These are phyloP conservation scores for Halcyon senegalensis DNA, from an alignment of 2,113 vertebrate genomes.

Conservation along the genomic window DNA sequence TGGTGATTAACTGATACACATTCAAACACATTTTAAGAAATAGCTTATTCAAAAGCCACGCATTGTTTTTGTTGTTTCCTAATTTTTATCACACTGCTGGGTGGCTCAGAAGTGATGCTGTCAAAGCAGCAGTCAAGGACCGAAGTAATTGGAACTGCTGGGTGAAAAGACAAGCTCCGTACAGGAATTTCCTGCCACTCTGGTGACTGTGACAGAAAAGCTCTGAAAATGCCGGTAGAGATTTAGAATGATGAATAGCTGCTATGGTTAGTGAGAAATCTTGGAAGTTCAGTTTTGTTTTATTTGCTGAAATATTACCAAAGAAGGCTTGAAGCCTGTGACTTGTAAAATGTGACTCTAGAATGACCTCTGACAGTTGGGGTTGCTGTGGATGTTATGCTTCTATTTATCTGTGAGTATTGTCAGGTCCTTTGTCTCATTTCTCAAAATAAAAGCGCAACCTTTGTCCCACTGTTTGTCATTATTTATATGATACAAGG, in stretches of 20 bases:
- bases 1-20: conserved; percentile 48
- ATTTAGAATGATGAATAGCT: conserved; percentile 71
- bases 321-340: conserved; percentile 42
- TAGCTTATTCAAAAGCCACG: not conserved
- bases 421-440: conserved; percentile 37
- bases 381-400: conserved; percentile 17
- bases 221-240: conserved; percentile 54
- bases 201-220: conserved; percentile 52
- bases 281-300: conserved; percentile 58
- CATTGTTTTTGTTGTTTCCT: conserved; percentile 59
- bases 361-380: conserved; percentile 39
- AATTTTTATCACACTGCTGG: conserved; percentile 50
- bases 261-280: conserved; percentile 46
- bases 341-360: conserved; percentile 49
- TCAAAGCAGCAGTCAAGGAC: conserved; percentile 64
- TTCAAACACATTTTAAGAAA: conserved; percentile 39
- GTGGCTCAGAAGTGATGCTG: conserved; percentile 57
- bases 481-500: conserved; percentile 37
- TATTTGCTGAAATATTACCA: conserved; percentile 59
- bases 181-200: conserved; percentile 66
- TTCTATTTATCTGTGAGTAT: conserved; percentile 41
- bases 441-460: conserved; percentile 43
- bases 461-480: conserved; percentile 34
- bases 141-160: conserved; percentile 70
- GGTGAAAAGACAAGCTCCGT: conserved; percentile 63